Evolutionary conservation across 2,888 invertebrate species (phyloP), one percentile per base, ranked within the genome.

Genomic region (Ophonus ardosiacus): DNA sequence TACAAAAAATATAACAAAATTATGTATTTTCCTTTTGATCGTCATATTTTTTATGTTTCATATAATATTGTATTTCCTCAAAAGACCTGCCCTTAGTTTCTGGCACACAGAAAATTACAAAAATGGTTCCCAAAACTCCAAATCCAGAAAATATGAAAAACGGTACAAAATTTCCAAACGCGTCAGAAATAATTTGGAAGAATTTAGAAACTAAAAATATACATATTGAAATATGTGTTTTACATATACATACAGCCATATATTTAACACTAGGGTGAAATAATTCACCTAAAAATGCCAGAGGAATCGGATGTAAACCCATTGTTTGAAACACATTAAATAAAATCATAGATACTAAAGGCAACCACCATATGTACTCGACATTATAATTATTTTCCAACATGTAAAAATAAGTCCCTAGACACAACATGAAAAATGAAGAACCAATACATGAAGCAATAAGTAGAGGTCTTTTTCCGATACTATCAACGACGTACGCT

Each of bases 401-500:
- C 10, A 92, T 86, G 86, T 90, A 91, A 88, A 93, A 91, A 88
- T 92, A 92, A 24, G 89, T 86, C 13, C 91, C 92, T 86, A 92
- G 90, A 1, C 91, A 86, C 0, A 90, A 88, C 10, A 92, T 89
- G 0, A 92, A 90, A 0, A 92, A 17, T 0, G 92, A 89, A 6
- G 92, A 91, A 0, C 92, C 89, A 1, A 91, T 86, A 0, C 93
- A 92, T 7, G 93, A 93, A 18, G 92, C 86, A 4, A 93, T 89
- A 51, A 94, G 90, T 7, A 94, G 89, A 1, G 92, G 91, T 85
- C 92, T 90, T 81, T 94, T 89, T 0, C 94, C 94, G 1, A 92
- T 89, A 81, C 91, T 90, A 88, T 94, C 94, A 7, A 94, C 94
- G 10, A 94, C 90, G 80, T 93, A 90, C 6, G 94, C 93, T 0